Evolutionary conservation across 2,888 invertebrate species (phyloP), one percentile per base, ranked within the genome.

Genomic region (Rotaria sp.): DNA sequence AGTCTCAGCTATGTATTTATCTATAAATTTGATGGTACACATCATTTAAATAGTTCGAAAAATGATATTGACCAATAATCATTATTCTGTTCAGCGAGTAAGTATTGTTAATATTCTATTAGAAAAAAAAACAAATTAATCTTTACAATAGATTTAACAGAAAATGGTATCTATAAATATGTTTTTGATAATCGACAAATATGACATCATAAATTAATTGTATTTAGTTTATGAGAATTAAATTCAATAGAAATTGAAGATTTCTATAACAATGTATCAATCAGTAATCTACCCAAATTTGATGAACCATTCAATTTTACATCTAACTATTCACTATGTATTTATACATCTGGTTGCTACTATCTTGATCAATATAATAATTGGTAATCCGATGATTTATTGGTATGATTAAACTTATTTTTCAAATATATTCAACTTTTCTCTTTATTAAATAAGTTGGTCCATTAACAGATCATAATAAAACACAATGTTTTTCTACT

Each of bases 371-470:
- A 35, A 38, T 38, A 74, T 15, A 50, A 50, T 50, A 50, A 15
- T 11, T 50, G 50, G 50, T 11, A 50, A 15, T 15, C 50, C 2
- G 35, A 67, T 30, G n/a, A 13, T 10, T 30, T 67, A 41, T 84
- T 74, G n/a, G 67, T 84, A 18, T n/a, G n/a, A 48, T 50, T 84
- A 84, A 84, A 67, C 30, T 35, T 85, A 80, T 15, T 24, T 38
- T 18, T 10, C 5, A 45, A 55, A 52, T 8, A 84, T 85, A n/a
- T n/a, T n/a, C n/a, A n/a, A n/a, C 18, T 80, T 80, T 35, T 45
- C 55, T 8, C 55, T 85, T 80, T 26, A 38, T 15, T 57, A 87
- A 75, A 89, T 89, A 57, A 41, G 89, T 89, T 24, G 87, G 88
- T 18, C 84, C 85, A 11, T 55, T 88, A 74, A 90, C 90, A 8